Evolutionary conservation across 2,113 vertebrate species (phyloP).

Genomic region (Megaceryle maxima): DNA sequence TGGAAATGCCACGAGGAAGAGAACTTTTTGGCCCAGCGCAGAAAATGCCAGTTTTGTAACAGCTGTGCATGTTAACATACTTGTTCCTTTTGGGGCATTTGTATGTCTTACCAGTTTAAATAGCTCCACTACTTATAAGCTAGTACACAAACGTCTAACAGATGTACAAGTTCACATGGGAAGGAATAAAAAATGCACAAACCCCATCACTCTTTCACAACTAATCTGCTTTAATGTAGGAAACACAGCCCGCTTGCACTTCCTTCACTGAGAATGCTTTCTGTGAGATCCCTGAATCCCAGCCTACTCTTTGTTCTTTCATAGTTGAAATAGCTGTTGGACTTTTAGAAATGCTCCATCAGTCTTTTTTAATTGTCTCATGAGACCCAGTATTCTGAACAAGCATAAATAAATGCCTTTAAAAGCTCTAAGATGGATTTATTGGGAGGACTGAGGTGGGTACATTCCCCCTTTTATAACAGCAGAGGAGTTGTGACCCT

Average conservation of each 20-base stretch:
- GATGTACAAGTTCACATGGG: constrained; percentile 39
- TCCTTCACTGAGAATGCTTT: background rate
- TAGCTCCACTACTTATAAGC: constrained; percentile 33
- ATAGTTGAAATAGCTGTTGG: constrained; percentile 24
- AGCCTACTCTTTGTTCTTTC: constrained; percentile 41
- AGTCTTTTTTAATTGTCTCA: constrained; percentile 23
- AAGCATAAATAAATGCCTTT: constrained; percentile 26
- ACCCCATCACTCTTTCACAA: constrained; percentile 29
- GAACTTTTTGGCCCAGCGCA: background rate
- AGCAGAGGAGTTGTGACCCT: background rate
- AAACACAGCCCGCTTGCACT: background rate
- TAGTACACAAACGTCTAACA: constrained; percentile 44
- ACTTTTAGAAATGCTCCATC: background rate
- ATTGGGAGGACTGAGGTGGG: background rate
- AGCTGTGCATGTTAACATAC: background rate
- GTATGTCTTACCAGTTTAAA: constrained; percentile 22
- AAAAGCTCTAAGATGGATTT: constrained; percentile 7
- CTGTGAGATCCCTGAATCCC: background rate
- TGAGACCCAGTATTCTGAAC: constrained; percentile 5
- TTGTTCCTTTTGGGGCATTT: constrained; percentile 23
- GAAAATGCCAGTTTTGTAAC: constrained; percentile 34
- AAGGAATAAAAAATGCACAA: constrained; percentile 36
- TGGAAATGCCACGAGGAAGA: background rate
- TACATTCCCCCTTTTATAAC: background rate
- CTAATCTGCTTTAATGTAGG: constrained; percentile 43